A percentile compares a stretch with the other conserved stretches of the same genome.
These are phyloP conservation scores for Cephalopholis sonnerati DNA, from an alignment of 2,113 vertebrate genomes.

Conservation along the genomic window DNA sequence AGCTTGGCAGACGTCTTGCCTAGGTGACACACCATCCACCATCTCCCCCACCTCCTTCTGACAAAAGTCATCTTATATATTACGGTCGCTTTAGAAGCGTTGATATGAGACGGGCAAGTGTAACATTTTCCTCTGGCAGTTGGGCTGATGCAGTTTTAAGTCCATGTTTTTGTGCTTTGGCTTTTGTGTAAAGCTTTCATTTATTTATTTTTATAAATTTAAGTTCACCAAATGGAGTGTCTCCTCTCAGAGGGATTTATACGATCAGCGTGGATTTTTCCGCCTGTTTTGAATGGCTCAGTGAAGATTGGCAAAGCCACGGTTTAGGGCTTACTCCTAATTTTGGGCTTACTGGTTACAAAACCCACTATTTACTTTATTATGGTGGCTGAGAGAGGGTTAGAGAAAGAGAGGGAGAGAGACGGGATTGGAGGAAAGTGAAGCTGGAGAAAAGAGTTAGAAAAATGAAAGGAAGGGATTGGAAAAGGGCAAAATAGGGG, in stretches of 20 bases:
- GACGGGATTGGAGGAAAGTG: slow-evolving; percentile 34
- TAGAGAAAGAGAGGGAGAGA: slow-evolving; percentile 23
- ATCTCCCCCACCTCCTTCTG: too few relatives aligned
- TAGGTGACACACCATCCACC: too few relatives aligned
- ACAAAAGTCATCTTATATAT: too few relatives aligned
- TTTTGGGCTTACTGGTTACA: slow-evolving; percentile 76
- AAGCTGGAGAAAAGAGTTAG: slow-evolving; percentile 21
- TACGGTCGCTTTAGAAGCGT: too few relatives aligned
- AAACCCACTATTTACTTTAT: slow-evolving; percentile 79
- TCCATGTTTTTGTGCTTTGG: too few relatives aligned
- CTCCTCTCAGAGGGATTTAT: slow-evolving; percentile 24
- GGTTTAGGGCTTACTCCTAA: slow-evolving; percentile 66
- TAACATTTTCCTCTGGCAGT: too few relatives aligned
- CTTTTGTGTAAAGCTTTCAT: slow-evolving; percentile 16
- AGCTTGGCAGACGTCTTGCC: too few relatives aligned
- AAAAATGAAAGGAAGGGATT: slow-evolving; percentile 59
- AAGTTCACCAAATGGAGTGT: slow-evolving; percentile 24
- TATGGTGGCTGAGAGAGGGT: slow-evolving; percentile 28
- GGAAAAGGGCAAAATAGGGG: slow-evolving; percentile 61
- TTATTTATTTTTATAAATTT: slow-evolving; percentile 9
- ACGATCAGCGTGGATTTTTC: slow-evolving; percentile 43
- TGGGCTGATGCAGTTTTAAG: neutral
- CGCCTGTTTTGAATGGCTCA: slow-evolving; percentile 69
- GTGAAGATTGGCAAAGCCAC: slow-evolving; percentile 45
- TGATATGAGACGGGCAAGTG: too few relatives aligned